Evolutionary conservation across 2,888 invertebrate genomes (phyloP).

Genomic region (Stenchaetothrips biformis): DNA sequence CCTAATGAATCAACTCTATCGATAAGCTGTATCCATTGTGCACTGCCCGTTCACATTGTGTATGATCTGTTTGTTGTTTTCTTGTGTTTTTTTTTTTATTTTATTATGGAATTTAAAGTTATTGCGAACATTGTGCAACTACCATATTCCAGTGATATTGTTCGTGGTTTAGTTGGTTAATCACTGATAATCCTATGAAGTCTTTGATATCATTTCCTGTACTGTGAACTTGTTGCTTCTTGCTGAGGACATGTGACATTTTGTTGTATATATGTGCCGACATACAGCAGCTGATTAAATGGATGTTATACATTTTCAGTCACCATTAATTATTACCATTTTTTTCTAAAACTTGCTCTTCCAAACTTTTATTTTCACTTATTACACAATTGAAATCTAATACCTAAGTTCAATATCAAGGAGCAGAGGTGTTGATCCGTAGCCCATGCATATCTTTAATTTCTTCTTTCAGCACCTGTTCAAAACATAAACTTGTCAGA

Average conservation of each 20-base stretch:
- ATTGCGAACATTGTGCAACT: neutral
- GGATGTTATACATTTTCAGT: conserved; percentile 16
- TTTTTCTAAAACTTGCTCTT: neutral
- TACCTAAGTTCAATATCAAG: neutral
- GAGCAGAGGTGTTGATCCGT: conserved; percentile 59
- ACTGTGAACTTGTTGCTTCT: conserved; percentile 16
- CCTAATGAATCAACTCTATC: neutral
- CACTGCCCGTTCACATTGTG: neutral
- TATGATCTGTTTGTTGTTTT: neutral
- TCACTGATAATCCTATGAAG: neutral
- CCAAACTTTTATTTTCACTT: neutral
- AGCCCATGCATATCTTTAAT: conserved; percentile 81
- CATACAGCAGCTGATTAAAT: conserved; percentile 23
- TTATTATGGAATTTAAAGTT: neutral
- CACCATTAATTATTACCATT: neutral
- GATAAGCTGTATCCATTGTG: neutral
- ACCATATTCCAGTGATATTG: neutral
- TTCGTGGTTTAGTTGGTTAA: too few relatives aligned
- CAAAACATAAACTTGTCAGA: conserved; percentile 34
- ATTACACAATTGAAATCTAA: neutral
- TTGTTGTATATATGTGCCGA: conserved; percentile 9
- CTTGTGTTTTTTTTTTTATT: neutral
- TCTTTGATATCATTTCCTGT: neutral
- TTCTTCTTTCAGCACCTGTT: conserved; percentile 62
- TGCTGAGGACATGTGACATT: neutral